Conservation (phyloP, 2,888 invertebrate species). For the Volucella inanis region DNA sequence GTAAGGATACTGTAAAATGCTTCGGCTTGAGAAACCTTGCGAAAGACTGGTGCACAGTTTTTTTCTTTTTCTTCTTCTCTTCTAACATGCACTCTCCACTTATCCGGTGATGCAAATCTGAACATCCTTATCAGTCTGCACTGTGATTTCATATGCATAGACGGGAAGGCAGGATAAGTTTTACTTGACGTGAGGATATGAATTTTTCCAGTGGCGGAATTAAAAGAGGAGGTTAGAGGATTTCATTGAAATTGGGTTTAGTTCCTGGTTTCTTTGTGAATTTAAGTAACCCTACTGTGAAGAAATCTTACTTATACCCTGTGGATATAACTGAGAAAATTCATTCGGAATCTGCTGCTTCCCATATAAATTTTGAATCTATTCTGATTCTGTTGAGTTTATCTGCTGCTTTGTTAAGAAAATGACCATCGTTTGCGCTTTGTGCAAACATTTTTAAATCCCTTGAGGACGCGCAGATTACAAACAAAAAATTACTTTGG, state of each 20-base stretch:
- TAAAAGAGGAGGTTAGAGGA: conserved; percentile 11
- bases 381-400: no score
- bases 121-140: conserved; percentile 13
- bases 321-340: no score
- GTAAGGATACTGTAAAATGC: conserved; percentile 33
- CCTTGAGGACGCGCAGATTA: no score
- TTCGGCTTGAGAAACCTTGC: conserved; percentile 17
- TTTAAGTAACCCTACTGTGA: neutral
- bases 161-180: conserved; percentile 6
- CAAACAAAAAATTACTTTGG: no score
- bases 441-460: no score
- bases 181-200: conserved; percentile 24
- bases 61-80: neutral
- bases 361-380: no score
- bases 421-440: no score
- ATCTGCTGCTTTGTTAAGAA: no score
- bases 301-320: neutral
- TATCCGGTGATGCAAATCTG: neutral
- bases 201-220: conserved; percentile 18
- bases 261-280: neutral
- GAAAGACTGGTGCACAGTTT: conserved; percentile 21
- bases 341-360: no score
- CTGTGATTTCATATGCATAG: conserved; percentile 33
- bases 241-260: conserved; percentile 9
- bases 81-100: no score